Evolutionary conservation across 2,888 invertebrate genomes (phyloP).

Genomic region (Chydorus sphaericus): DNA sequence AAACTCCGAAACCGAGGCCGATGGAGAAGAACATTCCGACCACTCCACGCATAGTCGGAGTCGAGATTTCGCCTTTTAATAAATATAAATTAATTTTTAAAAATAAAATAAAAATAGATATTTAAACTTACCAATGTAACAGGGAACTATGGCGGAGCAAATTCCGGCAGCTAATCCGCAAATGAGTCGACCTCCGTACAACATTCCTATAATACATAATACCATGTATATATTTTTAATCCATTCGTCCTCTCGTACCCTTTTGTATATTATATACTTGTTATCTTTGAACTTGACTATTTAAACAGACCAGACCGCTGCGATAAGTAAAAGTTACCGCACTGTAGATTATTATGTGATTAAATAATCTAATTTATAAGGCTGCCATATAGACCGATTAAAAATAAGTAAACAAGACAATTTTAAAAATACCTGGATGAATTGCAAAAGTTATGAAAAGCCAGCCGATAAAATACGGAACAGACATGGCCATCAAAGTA

Average conservation of each 20-base stretch:
- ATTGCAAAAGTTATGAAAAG: conserved; percentile 36
- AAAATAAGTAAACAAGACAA: too few relatives aligned
- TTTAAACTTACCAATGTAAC: conserved; percentile 54
- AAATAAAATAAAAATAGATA: not conserved
- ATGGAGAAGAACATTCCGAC: conserved; percentile 78
- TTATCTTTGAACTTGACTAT: too few relatives aligned
- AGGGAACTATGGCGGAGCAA: conserved; percentile 66
- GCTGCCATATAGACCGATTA: too few relatives aligned
- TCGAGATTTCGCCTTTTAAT: conserved; percentile 53
- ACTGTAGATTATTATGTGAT: too few relatives aligned
- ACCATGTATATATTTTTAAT: not conserved
- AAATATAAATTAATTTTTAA: not conserved
- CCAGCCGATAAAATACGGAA: conserved; percentile 45
- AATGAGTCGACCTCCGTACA: conserved; percentile 42
- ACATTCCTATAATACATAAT: conserved; percentile 22
- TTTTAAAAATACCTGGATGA: conserved; percentile 23
- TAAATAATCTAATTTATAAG: too few relatives aligned
- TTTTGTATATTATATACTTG: too few relatives aligned
- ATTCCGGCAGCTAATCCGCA: conserved; percentile 63
- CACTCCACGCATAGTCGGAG: conserved; percentile 64
- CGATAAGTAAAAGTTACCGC: too few relatives aligned
- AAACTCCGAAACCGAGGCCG: conserved; percentile 67
- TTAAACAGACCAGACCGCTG: too few relatives aligned
- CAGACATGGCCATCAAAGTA: conserved; percentile 35
- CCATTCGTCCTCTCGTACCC: too few relatives aligned